Percentiles rank a stretch among this genome's conserved stretches.
phyloP scores from a whole-genome alignment of 2,888 invertebrate species.

The Pyrrhosoma nymphula region DNA sequence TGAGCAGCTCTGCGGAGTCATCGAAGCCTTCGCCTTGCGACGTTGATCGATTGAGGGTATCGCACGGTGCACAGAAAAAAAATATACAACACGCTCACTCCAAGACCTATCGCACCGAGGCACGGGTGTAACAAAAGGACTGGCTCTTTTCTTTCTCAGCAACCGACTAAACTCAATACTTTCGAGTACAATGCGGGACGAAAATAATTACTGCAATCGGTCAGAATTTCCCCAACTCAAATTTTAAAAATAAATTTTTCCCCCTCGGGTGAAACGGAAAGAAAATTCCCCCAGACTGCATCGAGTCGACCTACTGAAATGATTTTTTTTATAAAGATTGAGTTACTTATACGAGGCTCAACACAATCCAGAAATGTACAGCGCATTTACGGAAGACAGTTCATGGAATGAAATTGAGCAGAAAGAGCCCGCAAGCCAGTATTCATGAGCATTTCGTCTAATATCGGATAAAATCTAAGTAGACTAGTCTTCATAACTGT shows the following conservation, averaged over 20 bases:
- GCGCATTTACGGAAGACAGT: no score
- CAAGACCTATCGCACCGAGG: background rate
- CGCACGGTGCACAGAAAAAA: background rate
- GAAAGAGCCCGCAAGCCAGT: no score
- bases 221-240: background rate
- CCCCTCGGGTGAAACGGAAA: background rate
- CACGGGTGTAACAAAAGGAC: background rate
- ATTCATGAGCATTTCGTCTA: no score
- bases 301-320: no score
- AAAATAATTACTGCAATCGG: background rate
- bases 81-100: background rate
- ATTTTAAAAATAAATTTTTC: background rate
- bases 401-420: no score
- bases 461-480: no score
- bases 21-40: background rate
- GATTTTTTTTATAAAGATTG: no score
- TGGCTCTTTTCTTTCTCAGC: background rate
- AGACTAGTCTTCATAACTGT: no score
- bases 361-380: no score
- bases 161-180: background rate
- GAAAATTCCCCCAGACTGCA: no score
- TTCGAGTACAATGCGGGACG: background rate
- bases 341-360: no score
- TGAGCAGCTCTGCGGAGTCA: background rate
- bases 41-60: conserved; percentile 7